These are phyloP conservation scores for Probosciger aterrimus DNA, from an alignment of 2,113 vertebrate genomes.

Conservation along the genomic window DNA sequence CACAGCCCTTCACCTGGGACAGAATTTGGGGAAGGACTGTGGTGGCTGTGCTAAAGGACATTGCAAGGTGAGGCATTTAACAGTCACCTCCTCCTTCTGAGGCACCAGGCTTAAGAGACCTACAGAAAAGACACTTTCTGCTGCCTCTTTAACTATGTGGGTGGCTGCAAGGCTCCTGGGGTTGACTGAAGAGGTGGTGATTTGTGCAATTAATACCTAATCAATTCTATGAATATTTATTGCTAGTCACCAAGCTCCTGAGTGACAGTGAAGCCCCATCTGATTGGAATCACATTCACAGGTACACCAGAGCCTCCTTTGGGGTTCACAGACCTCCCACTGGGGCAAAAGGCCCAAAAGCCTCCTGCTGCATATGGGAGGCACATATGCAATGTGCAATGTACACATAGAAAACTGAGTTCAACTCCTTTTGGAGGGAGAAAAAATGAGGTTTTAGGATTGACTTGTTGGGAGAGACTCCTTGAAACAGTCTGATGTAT, in stretches of 20 bases:
- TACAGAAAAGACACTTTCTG: not conserved
- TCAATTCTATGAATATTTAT: slow-evolving; percentile 70
- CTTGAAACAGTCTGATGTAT: not conserved
- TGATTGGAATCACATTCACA: slow-evolving; percentile 21
- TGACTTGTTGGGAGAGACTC: not conserved
- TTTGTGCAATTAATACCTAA: slow-evolving; percentile 63
- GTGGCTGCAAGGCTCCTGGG: not conserved
- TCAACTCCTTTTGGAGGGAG: not conserved
- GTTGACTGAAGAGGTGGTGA: slow-evolving; percentile 47
- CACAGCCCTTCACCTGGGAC: not conserved
- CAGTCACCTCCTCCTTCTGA: not conserved
- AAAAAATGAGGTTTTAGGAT: not conserved
- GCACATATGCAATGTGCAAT: not conserved
- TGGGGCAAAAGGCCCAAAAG: not conserved
- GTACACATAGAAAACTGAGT: not conserved
- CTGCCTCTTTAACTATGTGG: not conserved
- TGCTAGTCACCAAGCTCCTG: slow-evolving; percentile 37
- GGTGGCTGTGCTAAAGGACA: not conserved
- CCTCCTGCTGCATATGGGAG: not conserved
- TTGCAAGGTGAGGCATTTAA: not conserved
- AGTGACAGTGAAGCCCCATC: not conserved
- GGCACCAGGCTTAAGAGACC: not conserved
- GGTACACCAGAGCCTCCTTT: not conserved
- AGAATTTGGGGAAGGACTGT: not conserved
- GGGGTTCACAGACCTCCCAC: not conserved